Conservation (phyloP, 2,888 invertebrate species). For the Lampropteryx suffumata region DNA sequence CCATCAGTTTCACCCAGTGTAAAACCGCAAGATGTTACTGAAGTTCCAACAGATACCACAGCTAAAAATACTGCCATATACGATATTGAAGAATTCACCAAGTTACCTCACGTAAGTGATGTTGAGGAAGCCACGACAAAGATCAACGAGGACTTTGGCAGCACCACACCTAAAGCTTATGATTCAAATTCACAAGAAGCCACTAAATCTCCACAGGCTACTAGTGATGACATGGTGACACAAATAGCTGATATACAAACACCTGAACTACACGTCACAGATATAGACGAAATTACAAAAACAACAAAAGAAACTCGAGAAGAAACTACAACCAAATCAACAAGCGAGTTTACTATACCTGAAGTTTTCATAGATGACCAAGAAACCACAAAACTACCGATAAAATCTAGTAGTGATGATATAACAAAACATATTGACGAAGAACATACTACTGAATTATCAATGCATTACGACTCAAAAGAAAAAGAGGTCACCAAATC, state of each 20-base stretch:
- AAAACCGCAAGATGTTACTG: constrained; percentile 3
- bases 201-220: constrained; percentile 3
- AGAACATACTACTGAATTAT: constrained; percentile 6
- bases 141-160: background rate
- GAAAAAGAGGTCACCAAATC: background rate
- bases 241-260: background rate
- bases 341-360: background rate
- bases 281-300: constrained; percentile 7
- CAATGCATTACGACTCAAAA: background rate
- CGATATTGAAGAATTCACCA: constrained; percentile 6
- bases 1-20: background rate
- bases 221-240: background rate
- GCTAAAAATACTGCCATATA: background rate
- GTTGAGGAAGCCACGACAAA: constrained; percentile 3
- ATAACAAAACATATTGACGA: constrained; percentile 5
- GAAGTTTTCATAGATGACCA: background rate
- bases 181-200: constrained; percentile 3
- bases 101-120: constrained; percentile 10
- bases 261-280: constrained; percentile 1
- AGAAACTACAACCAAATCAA: constrained; percentile 6
- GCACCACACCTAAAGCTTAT: constrained; percentile 1
- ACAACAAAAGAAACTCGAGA: constrained; percentile 8
- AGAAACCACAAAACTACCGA: constrained; percentile 7
- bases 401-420: background rate
- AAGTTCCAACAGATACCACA: background rate